These are phyloP conservation scores for Myotis findleyi DNA, from an alignment of 2,797 vertebrate species.

Conservation along the genomic window DNA sequence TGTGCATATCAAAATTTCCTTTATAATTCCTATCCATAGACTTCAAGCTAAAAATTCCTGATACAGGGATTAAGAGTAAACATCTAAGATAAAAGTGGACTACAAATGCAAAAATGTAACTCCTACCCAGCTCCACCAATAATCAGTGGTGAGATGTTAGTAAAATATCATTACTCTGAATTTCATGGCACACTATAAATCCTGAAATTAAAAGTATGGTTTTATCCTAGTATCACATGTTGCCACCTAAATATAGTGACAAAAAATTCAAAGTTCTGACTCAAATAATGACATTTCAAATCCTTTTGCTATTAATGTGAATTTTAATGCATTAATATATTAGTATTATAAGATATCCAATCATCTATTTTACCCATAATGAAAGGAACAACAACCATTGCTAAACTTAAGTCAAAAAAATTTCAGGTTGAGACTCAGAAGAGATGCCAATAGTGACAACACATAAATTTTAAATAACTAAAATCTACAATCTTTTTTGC, in stretches of 20 bases:
- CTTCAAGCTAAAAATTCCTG: not conserved
- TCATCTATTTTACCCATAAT: not conserved
- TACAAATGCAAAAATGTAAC: not conserved
- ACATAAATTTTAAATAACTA: constrained; percentile 8
- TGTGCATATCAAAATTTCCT: not conserved
- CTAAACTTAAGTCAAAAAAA: constrained; percentile 23
- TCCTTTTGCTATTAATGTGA: not conserved
- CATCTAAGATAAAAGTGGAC: not conserved
- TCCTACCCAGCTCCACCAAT: not conserved
- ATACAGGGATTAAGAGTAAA: not conserved
- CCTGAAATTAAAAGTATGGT: constrained; percentile 1
- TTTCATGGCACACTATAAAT: not conserved
- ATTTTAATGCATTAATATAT: constrained; percentile 10
- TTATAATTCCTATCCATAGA: not conserved
- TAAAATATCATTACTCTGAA: constrained; percentile 18
- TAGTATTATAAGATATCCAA: not conserved
- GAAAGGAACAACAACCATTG: constrained; percentile 3
- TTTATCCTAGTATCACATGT: not conserved
- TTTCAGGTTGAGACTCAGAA: not conserved
- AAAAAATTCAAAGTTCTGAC: constrained; percentile 6
- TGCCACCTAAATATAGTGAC: not conserved
- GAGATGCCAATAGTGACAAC: not conserved
- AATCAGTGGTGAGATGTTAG: not conserved
- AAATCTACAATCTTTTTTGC: not conserved
- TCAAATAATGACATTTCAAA: constrained; percentile 36